These are phyloP conservation scores for Andrena haemorrhoa DNA, from an alignment of 2,888 invertebrate species.

Conservation along the genomic window DNA sequence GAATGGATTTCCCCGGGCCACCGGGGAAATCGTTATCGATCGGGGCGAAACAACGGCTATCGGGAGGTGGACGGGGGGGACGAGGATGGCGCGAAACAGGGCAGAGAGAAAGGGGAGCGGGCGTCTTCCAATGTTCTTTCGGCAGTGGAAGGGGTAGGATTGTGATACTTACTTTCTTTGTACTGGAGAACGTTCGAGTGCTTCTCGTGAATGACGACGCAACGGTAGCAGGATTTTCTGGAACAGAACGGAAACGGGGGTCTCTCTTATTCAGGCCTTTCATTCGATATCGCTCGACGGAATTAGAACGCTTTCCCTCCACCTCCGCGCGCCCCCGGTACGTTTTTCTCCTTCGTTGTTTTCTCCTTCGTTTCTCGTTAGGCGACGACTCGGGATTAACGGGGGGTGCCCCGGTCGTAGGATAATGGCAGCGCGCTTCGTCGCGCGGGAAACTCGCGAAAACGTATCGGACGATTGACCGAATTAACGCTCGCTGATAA, in stretches of 20 bases:
- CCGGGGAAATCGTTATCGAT: constrained; percentile 74
- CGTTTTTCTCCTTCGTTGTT: constrained; percentile 1
- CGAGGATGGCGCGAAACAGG: constrained; percentile 1
- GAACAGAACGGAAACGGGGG: constrained; percentile 80
- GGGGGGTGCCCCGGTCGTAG: background rate
- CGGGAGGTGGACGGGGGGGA: constrained; percentile 24
- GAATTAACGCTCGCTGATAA: background rate
- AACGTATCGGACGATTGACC: constrained; percentile 17
- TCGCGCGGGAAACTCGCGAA: constrained; percentile 2
- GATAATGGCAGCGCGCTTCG: constrained; percentile 18
- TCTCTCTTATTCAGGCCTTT: constrained; percentile 51
- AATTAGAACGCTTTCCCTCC: constrained; percentile 42
- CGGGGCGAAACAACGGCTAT: constrained; percentile 58
- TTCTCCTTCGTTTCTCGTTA: constrained; percentile 32
- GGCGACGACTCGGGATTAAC: constrained; percentile 28
- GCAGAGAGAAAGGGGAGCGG: background rate
- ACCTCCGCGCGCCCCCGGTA: background rate
- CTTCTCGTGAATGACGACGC: constrained; percentile 97
- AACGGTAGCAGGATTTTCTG: constrained; percentile 97
- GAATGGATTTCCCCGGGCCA: constrained; percentile 65
- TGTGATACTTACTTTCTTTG: constrained; percentile 96
- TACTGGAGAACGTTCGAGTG: constrained; percentile 97
- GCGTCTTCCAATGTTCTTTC: constrained; percentile 50
- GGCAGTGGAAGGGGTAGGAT: constrained; percentile 24
- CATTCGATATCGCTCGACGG: constrained; percentile 53